Evolutionary conservation across 2,113 vertebrate genomes (phyloP).

Genomic region (Rhinopomastus cyanomelas): DNA sequence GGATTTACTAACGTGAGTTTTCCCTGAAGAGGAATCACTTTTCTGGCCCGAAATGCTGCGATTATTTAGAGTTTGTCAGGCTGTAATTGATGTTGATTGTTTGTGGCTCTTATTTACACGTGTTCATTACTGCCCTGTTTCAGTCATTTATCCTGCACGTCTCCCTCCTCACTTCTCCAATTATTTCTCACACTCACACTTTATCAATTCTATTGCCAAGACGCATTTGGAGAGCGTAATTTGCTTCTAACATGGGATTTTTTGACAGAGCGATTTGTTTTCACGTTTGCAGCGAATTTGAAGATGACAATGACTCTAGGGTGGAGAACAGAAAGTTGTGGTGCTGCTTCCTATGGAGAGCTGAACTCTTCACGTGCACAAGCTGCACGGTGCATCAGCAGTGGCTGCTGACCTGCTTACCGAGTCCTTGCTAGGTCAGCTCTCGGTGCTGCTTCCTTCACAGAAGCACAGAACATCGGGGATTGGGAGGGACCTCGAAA

Average conservation of each 20-base stretch:
- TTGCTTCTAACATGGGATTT: constrained; percentile 46
- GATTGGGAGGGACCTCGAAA: no score
- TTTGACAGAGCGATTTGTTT: constrained; percentile 66
- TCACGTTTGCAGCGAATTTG: constrained; percentile 13
- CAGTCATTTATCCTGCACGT: constrained; percentile 36
- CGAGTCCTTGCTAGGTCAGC: neutral
- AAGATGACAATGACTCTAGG: neutral
- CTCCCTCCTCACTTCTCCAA: constrained; percentile 40
- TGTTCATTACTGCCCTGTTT: constrained; percentile 63
- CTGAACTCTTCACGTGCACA: fast-evolving
- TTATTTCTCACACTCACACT: constrained; percentile 16
- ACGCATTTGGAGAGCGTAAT: constrained; percentile 43
- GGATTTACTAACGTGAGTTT: constrained; percentile 10
- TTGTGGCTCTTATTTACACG: constrained; percentile 58
- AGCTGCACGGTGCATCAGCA: fast-evolving
- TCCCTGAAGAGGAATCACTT: constrained; percentile 48
- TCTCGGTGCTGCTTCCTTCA: neutral
- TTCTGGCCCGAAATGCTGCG: constrained; percentile 42
- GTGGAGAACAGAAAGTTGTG: neutral
- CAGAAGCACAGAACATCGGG: no score
- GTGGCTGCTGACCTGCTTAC: neutral
- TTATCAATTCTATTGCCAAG: constrained; percentile 60
- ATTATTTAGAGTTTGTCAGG: constrained; percentile 61
- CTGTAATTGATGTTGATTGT: constrained; percentile 57
- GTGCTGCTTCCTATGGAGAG: neutral